These are phyloP conservation scores for Acutogordius australiensis DNA, from an alignment of 2,888 invertebrate species.

Conservation along the genomic window DNA sequence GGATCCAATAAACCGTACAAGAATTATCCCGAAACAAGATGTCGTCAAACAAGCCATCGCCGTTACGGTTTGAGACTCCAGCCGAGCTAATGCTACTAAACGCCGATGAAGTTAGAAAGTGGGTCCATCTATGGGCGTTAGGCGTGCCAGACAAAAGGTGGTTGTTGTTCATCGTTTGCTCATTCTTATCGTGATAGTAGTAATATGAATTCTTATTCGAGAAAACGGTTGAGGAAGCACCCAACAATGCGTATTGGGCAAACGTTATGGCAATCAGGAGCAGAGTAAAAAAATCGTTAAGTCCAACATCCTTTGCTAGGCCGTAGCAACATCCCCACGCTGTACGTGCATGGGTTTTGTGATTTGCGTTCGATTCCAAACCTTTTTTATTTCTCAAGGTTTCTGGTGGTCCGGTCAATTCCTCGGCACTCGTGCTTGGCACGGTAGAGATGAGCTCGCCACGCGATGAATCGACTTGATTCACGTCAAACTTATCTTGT, in stretches of 20 bases:
- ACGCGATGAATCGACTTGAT: no score
- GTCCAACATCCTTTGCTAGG: background rate
- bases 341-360: no score
- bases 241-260: background rate
- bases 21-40: no score
- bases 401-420: background rate
- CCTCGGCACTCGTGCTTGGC: background rate
- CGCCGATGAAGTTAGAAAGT: background rate
- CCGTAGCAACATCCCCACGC: background rate
- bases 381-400: background rate
- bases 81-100: no score
- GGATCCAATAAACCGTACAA: background rate
- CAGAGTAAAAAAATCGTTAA: background rate
- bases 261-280: background rate
- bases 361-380: no score
- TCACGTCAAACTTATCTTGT: background rate
- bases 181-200: no score
- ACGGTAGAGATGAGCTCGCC: no score
- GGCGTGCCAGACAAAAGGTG: no score
- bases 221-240: background rate
- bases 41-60: no score
- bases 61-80: no score
- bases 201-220: background rate
- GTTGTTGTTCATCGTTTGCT: no score
- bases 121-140: background rate